A percentile compares a stretch with the other conserved stretches of the same genome.
Evolutionary conservation across 2,113 vertebrate species (phyloP).

Genomic region (Bagarius yarrelli): DNA sequence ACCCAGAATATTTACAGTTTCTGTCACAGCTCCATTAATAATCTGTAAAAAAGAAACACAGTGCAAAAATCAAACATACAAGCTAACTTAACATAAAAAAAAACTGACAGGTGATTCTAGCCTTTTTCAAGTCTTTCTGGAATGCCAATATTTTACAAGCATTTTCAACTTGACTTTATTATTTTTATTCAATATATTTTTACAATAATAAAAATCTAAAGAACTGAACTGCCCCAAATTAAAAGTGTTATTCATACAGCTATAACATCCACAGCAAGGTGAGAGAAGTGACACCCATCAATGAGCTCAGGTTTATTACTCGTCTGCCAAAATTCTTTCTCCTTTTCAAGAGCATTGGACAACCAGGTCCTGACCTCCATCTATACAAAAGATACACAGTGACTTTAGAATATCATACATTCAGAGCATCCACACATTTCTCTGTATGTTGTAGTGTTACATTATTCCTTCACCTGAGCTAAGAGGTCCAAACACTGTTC

Average conservation of each 20-base stretch:
- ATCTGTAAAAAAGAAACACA: constrained; percentile 62
- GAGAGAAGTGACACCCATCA: constrained; percentile 74
- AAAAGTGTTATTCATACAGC: constrained; percentile 7
- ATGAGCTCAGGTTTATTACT: constrained; percentile 70
- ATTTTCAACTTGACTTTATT: too few species aligned
- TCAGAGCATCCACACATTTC: too few species aligned
- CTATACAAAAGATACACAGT: constrained; percentile 45
- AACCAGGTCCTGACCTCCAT: constrained; percentile 65
- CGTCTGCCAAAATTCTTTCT: constrained; percentile 73
- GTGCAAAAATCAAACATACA: not conserved
- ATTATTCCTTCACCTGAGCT: too few species aligned
- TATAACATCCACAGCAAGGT: constrained; percentile 80
- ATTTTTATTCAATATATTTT: not conserved
- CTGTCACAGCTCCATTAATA: constrained; percentile 59
- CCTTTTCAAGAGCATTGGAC: constrained; percentile 70
- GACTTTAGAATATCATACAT: not conserved
- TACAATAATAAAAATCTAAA: not conserved
- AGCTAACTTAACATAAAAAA: not conserved
- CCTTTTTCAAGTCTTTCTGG: too few species aligned
- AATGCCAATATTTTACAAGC: too few species aligned
- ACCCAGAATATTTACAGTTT: constrained; percentile 60
- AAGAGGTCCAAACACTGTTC: too few species aligned
- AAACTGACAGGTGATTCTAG: too few species aligned
- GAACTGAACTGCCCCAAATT: not conserved
- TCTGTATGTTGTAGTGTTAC: too few species aligned